Percentiles rank a stretch among this genome's conserved stretches.
These are phyloP conservation scores for Haliclystus octoradiatus DNA, from an alignment of 30 jellyfish, hydroid and myxozoan genomes.

Conservation along the genomic window DNA sequence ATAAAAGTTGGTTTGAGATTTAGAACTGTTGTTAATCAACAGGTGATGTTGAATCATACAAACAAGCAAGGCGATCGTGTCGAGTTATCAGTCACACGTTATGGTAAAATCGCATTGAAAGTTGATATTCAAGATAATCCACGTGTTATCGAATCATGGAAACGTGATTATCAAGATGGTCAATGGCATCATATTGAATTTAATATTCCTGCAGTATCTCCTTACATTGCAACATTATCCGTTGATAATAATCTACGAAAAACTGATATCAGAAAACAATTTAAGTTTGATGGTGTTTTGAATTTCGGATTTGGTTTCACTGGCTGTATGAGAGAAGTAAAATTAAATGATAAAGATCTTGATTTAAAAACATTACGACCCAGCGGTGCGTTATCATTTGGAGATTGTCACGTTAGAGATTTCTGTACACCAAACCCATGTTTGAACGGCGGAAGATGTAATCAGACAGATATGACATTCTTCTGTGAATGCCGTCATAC, in stretches of 20 bases:
- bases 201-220: slow-evolving; percentile 29
- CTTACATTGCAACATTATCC: slow-evolving; percentile 62
- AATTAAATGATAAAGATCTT: slow-evolving; percentile 54
- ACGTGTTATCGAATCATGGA: slow-evolving; percentile 63
- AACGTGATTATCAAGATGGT: slow-evolving; percentile 76
- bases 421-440: slow-evolving; percentile 99
- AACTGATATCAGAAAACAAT: slow-evolving; percentile 39
- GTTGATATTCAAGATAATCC: slow-evolving; percentile 55
- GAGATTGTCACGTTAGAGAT: slow-evolving; percentile 71
- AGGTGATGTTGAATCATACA: slow-evolving; percentile 60
- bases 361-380: slow-evolving; percentile 28
- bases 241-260: slow-evolving; percentile 88
- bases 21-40: slow-evolving; percentile 75
- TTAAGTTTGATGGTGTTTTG: slow-evolving; percentile 62
- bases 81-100: slow-evolving; percentile 53
- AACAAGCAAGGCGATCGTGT: slow-evolving; percentile 31
- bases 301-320: slow-evolving; percentile 93
- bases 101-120: slow-evolving; percentile 59
- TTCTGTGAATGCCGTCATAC: slow-evolving; percentile 93
- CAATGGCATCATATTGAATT: slow-evolving; percentile 88
- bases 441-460: slow-evolving; percentile 91
- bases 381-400: slow-evolving; percentile 35
- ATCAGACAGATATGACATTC: slow-evolving; percentile 78
- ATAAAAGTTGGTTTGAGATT: slow-evolving; percentile 59
- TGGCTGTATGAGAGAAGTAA: slow-evolving; percentile 93